Base-by-base conservation (phyloP, 1,140 invertebrate genomes). In the Nomia melanderi region DNA sequence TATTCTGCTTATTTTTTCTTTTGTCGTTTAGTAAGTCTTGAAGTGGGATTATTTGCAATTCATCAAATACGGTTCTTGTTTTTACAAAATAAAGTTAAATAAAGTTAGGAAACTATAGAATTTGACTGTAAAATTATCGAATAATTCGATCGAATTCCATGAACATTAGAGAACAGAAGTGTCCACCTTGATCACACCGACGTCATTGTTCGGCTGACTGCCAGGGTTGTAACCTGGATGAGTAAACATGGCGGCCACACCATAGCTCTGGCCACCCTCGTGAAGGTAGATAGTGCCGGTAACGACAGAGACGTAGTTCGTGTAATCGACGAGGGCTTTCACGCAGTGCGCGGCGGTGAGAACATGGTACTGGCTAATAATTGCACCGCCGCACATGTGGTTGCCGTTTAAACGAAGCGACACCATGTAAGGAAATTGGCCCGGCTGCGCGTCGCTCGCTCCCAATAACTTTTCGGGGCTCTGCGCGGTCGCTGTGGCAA, bases 301-400 rank as follows among this genome's bases (percentile, higher is more conserved):
- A 17, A 82, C 60, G 27, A 78, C 57, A 23, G 59, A 17, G 6
- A 71, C 14, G 3, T 23, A 8, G 1, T 14, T n/a, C 6, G 6
- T 1, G 23, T 14, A 14, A 1, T 44, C 0, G 23, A 6, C 4
- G 44, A 2, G 4, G 25, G 23, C 25, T 14, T 57, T 3, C 9
- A 83, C n/a, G 27, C 83, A 85, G 36, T 85, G 83, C 14, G 78
- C 81, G 14, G 83, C 83, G 5, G 83, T 85, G 12, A 83, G 41
- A 1, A 85, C 63, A 44, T 77, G 57, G 14, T 2, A 27, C 12
- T n/a, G 17, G 50, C 31, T 41, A 12, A 85, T 62, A 4, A 85
- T 53, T 1, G 63, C 31, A 36, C 81, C 83, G 5, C 83, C 81
- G 20, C 81, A 83, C 1, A 75, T 50, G n/a, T 81, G 78, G 0